Conservation (phyloP, 2,797 vertebrate species). For the Phataginus tetradactyla region DNA sequence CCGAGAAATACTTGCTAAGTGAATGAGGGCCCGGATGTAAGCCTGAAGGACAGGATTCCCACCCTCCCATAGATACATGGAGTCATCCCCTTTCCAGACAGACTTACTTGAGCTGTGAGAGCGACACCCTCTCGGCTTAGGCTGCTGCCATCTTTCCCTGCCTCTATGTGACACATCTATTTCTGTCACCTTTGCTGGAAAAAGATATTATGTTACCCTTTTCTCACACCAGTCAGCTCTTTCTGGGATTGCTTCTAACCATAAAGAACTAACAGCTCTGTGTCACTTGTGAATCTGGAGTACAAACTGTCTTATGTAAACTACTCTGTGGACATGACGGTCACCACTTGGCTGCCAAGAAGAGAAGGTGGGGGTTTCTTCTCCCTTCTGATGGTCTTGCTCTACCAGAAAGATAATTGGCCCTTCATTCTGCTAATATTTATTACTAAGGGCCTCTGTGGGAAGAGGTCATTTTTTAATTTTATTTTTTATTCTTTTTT, state of each 20-base stretch:
- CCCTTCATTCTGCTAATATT: not conserved
- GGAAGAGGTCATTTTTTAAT: not conserved
- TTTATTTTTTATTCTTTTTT: not conserved
- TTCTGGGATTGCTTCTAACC: not conserved
- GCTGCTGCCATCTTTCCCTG: not conserved
- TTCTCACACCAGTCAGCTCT: not conserved
- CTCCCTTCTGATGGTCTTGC: not conserved
- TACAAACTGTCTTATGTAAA: not conserved
- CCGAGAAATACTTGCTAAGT: not conserved
- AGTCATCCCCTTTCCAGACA: not conserved
- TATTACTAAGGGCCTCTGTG: not conserved
- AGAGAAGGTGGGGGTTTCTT: not conserved
- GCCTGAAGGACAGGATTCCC: not conserved
- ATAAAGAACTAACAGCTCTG: not conserved
- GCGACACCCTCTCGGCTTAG: not conserved
- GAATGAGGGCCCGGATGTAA: not conserved
- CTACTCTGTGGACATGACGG: not conserved
- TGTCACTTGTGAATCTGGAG: not conserved
- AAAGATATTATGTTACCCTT: not conserved
- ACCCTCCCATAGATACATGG: not conserved
- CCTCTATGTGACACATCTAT: not conserved
- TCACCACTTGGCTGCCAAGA: not conserved
- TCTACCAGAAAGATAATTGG: not conserved
- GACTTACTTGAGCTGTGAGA: not conserved
- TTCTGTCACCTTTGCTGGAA: slow-evolving; percentile 1